Percentiles rank a stretch among this genome's conserved stretches.
Conservation (phyloP, 2,797 vertebrate genomes). For the Sphaeramia orbicularis region DNA sequence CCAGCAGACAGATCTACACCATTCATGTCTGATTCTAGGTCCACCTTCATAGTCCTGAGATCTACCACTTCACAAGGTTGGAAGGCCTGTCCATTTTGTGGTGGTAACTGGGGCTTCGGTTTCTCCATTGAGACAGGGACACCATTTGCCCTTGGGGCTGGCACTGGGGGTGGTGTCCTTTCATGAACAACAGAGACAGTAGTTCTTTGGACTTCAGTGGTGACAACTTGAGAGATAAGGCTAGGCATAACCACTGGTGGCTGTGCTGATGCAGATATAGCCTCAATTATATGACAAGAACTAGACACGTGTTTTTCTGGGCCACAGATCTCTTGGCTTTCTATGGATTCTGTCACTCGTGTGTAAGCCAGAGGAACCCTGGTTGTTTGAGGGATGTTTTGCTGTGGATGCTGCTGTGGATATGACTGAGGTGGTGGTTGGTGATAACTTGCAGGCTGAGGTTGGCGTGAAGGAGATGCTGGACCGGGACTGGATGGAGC, state of each 20-base stretch:
- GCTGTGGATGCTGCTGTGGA: constrained; percentile 66
- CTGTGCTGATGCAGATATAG: constrained; percentile 84
- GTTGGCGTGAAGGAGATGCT: constrained; percentile 83
- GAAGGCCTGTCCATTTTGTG: constrained; percentile 86
- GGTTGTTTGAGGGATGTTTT: constrained; percentile 74
- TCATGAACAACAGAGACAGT: constrained; percentile 88
- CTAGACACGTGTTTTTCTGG: constrained; percentile 87
- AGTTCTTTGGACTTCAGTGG: constrained; percentile 88
- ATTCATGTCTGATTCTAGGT: constrained; percentile 85
- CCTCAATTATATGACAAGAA: constrained; percentile 87
- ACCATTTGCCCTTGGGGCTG: constrained; percentile 82
- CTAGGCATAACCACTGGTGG: constrained; percentile 82
- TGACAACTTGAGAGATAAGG: constrained; percentile 87
- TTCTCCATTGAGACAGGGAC: constrained; percentile 82
- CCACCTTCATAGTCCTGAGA: constrained; percentile 92
- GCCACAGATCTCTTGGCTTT: constrained; percentile 87
- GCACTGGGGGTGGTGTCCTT: constrained; percentile 76
- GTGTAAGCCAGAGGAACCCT: constrained; percentile 88
- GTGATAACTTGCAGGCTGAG: constrained; percentile 66
- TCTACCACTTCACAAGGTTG: constrained; percentile 93
- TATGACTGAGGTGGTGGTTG: constrained; percentile 69
- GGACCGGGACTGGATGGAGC: constrained; percentile 88
- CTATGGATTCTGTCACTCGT: constrained; percentile 86
- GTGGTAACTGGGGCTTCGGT: constrained; percentile 78
- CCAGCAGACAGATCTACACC: constrained; percentile 91